These are phyloP conservation scores for Catharus fuscescens DNA, from an alignment of 2,113 vertebrate genomes.

Conservation along the genomic window DNA sequence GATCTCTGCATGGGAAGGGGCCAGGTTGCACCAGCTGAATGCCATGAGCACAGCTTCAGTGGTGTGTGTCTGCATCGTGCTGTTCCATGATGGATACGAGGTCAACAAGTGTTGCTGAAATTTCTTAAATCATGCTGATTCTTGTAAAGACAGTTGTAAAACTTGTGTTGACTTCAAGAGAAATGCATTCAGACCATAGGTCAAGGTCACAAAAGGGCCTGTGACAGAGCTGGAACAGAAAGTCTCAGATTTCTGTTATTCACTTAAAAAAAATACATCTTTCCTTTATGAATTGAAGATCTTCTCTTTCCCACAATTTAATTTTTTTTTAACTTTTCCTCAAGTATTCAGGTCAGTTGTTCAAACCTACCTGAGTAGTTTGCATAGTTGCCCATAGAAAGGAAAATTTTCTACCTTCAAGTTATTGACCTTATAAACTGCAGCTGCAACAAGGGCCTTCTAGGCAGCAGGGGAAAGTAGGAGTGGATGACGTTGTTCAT, in stretches of 20 bases:
- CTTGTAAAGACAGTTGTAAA: constrained; percentile 9
- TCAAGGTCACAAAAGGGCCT: not conserved
- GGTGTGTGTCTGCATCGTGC: not conserved
- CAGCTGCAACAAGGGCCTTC: constrained; percentile 54
- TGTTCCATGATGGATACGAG: not conserved
- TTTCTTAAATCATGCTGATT: not conserved
- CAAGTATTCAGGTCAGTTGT: not conserved
- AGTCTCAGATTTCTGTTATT: not conserved
- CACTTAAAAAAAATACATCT: not conserved
- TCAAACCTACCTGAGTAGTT: constrained; percentile 49
- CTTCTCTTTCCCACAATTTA: not conserved
- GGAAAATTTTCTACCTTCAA: constrained; percentile 63
- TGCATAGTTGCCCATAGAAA: constrained; percentile 27
- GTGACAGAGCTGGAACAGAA: not conserved
- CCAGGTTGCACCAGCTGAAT: not conserved
- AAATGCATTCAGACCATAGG: not conserved
- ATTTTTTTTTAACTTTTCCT: not conserved
- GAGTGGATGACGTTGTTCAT: constrained; percentile 45
- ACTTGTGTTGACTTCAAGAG: not conserved
- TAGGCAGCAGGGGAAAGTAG: not conserved
- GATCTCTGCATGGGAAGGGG: not conserved
- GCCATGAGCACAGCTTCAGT: not conserved
- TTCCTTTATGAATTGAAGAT: not conserved
- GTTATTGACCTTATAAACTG: constrained; percentile 53
- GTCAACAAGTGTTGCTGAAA: not conserved